Conservation (phyloP, 1,140 invertebrate species). For the Euwallacea fornicatus region DNA sequence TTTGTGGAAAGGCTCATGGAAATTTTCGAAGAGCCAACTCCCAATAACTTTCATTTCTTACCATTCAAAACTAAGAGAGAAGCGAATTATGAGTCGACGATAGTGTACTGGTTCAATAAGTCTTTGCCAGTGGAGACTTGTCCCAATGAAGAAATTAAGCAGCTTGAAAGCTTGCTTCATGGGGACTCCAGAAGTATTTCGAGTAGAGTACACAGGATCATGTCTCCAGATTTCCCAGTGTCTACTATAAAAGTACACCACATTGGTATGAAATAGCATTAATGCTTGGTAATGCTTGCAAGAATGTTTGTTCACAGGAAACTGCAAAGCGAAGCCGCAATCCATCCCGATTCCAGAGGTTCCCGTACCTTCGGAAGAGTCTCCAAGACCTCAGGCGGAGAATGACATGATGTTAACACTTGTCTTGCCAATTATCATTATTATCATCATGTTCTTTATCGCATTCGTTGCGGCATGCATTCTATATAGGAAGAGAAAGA, state of each 20-base stretch:
- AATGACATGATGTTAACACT: slow-evolving; percentile 89
- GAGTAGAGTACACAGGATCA: slow-evolving; percentile 63
- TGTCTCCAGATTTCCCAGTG: slow-evolving; percentile 79
- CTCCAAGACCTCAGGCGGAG: slow-evolving; percentile 43
- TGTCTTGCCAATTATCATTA: slow-evolving; percentile 86
- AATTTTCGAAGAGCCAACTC: slow-evolving; percentile 75
- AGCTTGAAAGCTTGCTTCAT: slow-evolving; percentile 69
- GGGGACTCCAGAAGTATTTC: slow-evolving; percentile 45
- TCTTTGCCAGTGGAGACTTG: slow-evolving; percentile 69
- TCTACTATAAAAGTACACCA: slow-evolving; percentile 71
- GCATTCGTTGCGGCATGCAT: slow-evolving; percentile 87
- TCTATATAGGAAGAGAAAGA: slow-evolving; percentile 80
- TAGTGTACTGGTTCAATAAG: slow-evolving; percentile 80
- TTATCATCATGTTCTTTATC: slow-evolving; percentile 83
- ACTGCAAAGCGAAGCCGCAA: slow-evolving; percentile 58
- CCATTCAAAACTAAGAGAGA: slow-evolving; percentile 55
- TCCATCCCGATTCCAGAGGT: slow-evolving; percentile 32
- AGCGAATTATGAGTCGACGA: slow-evolving; percentile 57
- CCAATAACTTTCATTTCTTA: slow-evolving; percentile 70
- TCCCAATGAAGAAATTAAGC: slow-evolving; percentile 73
- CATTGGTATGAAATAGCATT: slow-evolving; percentile 42
- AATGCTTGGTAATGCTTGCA: too few relatives aligned
- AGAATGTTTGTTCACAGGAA: slow-evolving; percentile 52
- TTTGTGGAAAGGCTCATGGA: slow-evolving; percentile 75
- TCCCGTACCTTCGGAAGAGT: slow-evolving; percentile 39